These are phyloP conservation scores for Lysiphlebus fabarum DNA, from an alignment of 1,140 invertebrate genomes.

Conservation along the genomic window DNA sequence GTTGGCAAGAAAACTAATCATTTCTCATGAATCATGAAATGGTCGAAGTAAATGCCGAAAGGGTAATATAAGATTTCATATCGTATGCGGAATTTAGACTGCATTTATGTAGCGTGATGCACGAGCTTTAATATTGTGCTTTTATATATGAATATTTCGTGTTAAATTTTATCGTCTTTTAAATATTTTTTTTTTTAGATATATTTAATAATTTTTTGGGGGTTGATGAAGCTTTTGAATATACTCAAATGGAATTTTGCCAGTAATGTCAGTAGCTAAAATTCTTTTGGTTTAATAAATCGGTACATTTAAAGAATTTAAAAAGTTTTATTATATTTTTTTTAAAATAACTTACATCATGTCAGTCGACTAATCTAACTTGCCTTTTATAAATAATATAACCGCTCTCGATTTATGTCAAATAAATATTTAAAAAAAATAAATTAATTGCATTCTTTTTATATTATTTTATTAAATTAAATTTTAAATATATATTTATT, in stretches of 20 bases:
- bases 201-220: not conserved
- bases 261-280: conserved; percentile 19
- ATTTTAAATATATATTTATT: no score
- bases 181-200: no score
- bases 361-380: conserved; percentile 25
- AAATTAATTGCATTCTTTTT: not conserved
- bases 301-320: conserved; percentile 32
- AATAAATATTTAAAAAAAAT: conserved; percentile 12
- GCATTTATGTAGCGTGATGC: no score
- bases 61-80: conserved; percentile 19
- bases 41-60: conserved; percentile 16
- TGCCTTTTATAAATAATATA: conserved; percentile 9
- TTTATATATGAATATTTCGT: no score
- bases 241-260: conserved; percentile 15
- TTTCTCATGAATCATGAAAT: not conserved
- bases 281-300: conserved; percentile 27
- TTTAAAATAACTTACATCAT: conserved; percentile 22
- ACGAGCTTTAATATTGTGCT: no score
- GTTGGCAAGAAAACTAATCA: conserved; percentile 13
- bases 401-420: conserved; percentile 1
- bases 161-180: not conserved
- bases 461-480: not conserved
- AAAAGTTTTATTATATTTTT: conserved; percentile 24
- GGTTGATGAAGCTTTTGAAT: conserved; percentile 11
- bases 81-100: no score